phyloP scores from a whole-genome alignment of 2,797 vertebrate species.

The Gephyroberyx darwinii region DNA sequence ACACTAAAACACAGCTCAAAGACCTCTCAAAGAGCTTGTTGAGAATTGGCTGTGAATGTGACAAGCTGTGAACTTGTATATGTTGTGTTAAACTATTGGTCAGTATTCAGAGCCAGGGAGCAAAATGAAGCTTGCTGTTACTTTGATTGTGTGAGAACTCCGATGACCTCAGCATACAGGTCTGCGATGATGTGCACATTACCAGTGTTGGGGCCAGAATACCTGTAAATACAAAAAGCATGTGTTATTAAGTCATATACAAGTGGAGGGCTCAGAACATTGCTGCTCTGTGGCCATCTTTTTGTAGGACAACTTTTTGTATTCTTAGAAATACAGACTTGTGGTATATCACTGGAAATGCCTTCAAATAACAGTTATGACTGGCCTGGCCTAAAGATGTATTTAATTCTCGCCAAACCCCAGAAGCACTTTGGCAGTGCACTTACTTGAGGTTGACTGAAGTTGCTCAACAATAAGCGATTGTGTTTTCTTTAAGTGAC shows the following conservation, averaged over 20 bases:
- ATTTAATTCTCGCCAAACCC: neutral
- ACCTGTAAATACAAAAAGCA: conserved; percentile 79
- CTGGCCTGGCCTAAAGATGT: neutral
- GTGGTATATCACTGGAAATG: neutral
- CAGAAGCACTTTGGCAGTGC: neutral
- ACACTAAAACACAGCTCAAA: neutral
- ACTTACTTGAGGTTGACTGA: neutral
- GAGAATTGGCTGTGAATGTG: neutral
- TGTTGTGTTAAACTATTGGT: neutral
- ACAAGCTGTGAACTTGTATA: neutral
- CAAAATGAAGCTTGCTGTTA: conserved; percentile 71
- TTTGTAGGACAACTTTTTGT: neutral
- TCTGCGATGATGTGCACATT: conserved; percentile 99
- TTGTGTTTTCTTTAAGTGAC: conserved; percentile 25
- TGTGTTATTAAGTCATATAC: neutral
- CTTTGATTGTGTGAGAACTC: conserved; percentile 98
- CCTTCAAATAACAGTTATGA: neutral
- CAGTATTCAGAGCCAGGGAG: neutral
- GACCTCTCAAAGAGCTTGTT: neutral
- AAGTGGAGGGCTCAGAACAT: neutral
- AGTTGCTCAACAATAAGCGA: conserved; percentile 11
- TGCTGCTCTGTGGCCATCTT: too few species aligned
- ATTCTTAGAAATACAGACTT: neutral
- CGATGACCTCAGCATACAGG: conserved; percentile 98
- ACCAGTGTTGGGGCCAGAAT: conserved; percentile 99